Base-by-base conservation (phyloP, 2,888 invertebrate genomes). In the Gymnosoma rotundatum region DNA sequence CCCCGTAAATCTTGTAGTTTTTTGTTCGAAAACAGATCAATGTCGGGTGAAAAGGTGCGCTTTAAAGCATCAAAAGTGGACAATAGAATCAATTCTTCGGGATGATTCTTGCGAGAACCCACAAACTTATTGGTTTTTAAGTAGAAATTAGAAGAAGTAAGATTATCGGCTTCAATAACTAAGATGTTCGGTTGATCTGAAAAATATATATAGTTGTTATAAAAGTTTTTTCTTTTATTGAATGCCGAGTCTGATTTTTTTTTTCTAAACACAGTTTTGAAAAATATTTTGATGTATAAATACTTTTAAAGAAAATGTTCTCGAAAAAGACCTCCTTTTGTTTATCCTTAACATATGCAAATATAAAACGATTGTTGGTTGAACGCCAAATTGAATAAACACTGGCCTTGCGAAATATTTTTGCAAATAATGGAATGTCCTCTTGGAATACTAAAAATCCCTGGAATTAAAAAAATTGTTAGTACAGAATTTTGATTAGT, bases 121-220 rank as follows among this genome's bases (percentile, higher is more conserved):
- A 89, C 88, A 86, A 90, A 92, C 72, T 88, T 89, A 70, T 90
- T 91, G 0, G 90, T 89, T 83, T 88, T 89, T 9, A 91, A 87
- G 4, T 88, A 79, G 78, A 90, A 90, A 4, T 76, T 64, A 0
- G 86, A 86, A 3, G 89, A 85, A 72, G 88, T 88, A 0, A 83
- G 21, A 48, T 81, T 86, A 20, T 73, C 72, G 8, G 88, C 83
- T 45, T 87, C 88, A 3, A 92, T 86, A 16, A 92, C 54, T 14
- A 91, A 82, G 18, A 91, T 86, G 82, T 89, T 88, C 8, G 91
- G 88, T 78, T 89, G 88, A 88, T 92, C 91, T 91, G 48, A 0
- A 81, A 84, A 25, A 21, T 2, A 14, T 25, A n/a, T n/a, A n/a
- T n/a, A n/a, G n/a, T n/a, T n/a, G n/a, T n/a, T n/a, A n/a, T n/a